Evolutionary conservation across 2,888 invertebrate species (phyloP).

Genomic region (Platycheirus albimanus): DNA sequence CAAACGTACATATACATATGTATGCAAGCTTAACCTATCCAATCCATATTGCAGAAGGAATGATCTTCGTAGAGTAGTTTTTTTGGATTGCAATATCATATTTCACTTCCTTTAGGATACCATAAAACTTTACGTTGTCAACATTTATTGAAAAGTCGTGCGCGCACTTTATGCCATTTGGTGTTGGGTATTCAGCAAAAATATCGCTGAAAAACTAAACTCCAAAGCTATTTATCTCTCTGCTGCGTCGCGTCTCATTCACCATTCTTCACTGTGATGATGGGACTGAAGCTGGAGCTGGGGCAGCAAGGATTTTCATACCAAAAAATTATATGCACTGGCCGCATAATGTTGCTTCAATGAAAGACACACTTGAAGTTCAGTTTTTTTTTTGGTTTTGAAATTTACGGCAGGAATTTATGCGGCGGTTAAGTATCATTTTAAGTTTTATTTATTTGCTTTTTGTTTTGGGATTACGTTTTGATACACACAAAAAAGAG

Average conservation of each 20-base stretch:
- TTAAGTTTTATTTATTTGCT: constrained; percentile 14
- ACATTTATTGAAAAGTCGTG: constrained; percentile 83
- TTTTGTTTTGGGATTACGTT: background rate
- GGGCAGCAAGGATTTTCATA: constrained; percentile 56
- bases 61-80: background rate
- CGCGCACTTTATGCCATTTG: constrained; percentile 80
- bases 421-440: constrained; percentile 27
- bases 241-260: constrained; percentile 57
- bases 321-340: constrained; percentile 21
- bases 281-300: background rate
- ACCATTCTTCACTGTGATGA: background rate
- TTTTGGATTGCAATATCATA: constrained; percentile 79
- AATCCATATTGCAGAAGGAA: background rate
- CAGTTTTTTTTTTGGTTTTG: constrained; percentile 42
- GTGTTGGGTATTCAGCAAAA: constrained; percentile 49
- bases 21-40: too few species aligned
- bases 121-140: constrained; percentile 82
- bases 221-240: constrained; percentile 69
- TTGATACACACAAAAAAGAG: constrained; percentile 24
- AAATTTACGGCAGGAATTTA: constrained; percentile 49
- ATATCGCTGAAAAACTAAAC: constrained; percentile 53
- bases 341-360: background rate
- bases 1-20: too few species aligned
- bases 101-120: constrained; percentile 83
- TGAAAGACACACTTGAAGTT: constrained; percentile 53